phyloP scores from a whole-genome alignment of 2,888 invertebrate species.

The Agriopis marginaria region DNA sequence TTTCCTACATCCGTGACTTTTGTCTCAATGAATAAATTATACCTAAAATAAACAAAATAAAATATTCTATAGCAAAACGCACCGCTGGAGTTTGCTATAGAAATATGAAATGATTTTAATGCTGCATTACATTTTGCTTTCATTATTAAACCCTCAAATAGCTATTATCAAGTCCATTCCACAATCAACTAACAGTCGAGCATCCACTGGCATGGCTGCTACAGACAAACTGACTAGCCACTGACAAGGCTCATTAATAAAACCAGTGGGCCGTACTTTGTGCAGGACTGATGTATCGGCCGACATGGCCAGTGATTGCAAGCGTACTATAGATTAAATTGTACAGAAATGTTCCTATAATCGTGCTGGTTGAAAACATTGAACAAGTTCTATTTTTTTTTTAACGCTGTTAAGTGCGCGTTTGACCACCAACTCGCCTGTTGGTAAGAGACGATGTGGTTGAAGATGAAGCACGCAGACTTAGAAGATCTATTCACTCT shows the following conservation, averaged over 20 bases:
- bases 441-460: too few species aligned
- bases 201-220: neutral
- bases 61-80: too few species aligned
- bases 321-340: neutral
- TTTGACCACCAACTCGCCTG: too few species aligned
- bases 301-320: conserved; percentile 27
- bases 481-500: too few species aligned
- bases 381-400: too few species aligned
- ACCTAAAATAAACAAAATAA: too few species aligned
- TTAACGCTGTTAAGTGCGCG: too few species aligned
- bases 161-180: conserved; percentile 2
- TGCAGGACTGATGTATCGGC: conserved; percentile 27
- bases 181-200: conserved; percentile 5
- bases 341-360: too few species aligned
- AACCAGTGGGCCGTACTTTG: conserved; percentile 34
- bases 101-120: neutral
- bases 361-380: too few species aligned
- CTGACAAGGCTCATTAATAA: conserved; percentile 38
- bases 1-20: too few species aligned
- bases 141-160: neutral
- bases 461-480: too few species aligned
- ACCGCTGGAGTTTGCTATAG: neutral
- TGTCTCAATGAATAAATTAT: too few species aligned
- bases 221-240: conserved; percentile 23
- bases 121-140: neutral